Evolutionary conservation across 2,888 invertebrate species (phyloP).

Genomic region (Leptothorax acervorum): DNA sequence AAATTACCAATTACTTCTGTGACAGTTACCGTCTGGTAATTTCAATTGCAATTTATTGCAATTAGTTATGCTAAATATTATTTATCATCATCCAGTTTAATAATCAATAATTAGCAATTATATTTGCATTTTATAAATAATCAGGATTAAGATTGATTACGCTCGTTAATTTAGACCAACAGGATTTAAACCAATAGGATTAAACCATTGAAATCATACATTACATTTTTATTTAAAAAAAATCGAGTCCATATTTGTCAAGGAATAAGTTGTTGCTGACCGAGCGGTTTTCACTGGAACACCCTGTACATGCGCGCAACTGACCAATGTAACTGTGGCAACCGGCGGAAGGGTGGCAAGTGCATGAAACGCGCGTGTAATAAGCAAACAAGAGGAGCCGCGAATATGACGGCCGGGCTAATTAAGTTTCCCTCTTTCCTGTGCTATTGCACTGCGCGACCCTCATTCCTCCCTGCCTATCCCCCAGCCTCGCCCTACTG

Average conservation of each 20-base stretch:
- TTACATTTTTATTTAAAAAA: not conserved
- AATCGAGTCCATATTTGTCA: not conserved
- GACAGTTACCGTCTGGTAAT: slow-evolving; percentile 3
- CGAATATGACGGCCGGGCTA: slow-evolving; percentile 62
- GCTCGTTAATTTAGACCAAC: not conserved
- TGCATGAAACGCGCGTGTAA: slow-evolving; percentile 57
- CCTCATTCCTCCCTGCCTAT: slow-evolving; percentile 5
- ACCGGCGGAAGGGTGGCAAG: slow-evolving; percentile 52
- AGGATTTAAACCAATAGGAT: too few species aligned
- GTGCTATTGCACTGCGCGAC: slow-evolving; percentile 57
- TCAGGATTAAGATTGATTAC: not conserved
- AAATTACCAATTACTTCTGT: slow-evolving; percentile 11
- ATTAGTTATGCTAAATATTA: slow-evolving; percentile 28
- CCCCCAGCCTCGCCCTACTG: slow-evolving; percentile 12
- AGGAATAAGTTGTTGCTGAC: not conserved
- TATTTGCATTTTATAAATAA: not conserved
- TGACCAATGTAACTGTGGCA: slow-evolving; percentile 37
- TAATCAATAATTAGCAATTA: slow-evolving; percentile 1
- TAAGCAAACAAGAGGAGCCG: slow-evolving; percentile 66
- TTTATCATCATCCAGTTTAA: slow-evolving; percentile 1
- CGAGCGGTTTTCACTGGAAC: not conserved
- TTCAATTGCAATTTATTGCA: not conserved
- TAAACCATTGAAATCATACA: not conserved
- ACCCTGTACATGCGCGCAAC: not conserved
- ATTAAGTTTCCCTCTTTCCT: slow-evolving; percentile 73